Evolutionary conservation across 2,797 vertebrate genomes (phyloP).

Genomic region (Tenualosa ilisha): DNA sequence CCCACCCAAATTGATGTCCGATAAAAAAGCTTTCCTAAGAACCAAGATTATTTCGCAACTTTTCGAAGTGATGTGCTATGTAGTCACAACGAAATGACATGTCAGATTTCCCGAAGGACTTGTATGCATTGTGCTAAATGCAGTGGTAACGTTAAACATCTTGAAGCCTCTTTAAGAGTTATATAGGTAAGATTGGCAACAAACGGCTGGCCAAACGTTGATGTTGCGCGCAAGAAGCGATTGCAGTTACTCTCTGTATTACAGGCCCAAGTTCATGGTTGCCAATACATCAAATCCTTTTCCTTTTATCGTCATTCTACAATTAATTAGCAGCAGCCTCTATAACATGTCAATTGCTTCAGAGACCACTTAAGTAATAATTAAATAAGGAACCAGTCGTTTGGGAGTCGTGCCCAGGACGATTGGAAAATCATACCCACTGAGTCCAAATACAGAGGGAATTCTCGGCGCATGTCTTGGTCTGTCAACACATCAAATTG

Average conservation of each 20-base stretch:
- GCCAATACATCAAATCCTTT: not conserved
- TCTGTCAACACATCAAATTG: conserved; percentile 1
- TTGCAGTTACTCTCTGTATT: not conserved
- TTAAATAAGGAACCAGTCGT: conserved; percentile 62
- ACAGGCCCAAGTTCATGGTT: not conserved
- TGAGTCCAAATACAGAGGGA: conserved; percentile 60
- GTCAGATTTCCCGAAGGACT: not conserved
- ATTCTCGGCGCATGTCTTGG: conserved; percentile 53
- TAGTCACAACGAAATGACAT: not conserved
- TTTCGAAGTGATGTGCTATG: not conserved
- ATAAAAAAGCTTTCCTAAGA: not conserved
- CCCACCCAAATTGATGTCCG: not conserved
- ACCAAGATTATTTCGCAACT: not conserved
- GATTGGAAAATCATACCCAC: conserved; percentile 44
- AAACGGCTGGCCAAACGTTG: not conserved
- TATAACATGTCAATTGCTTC: conserved; percentile 23
- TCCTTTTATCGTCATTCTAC: not conserved
- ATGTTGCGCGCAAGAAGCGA: not conserved
- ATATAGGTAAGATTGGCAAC: too few relatives aligned
- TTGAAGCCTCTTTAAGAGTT: not conserved
- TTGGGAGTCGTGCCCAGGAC: conserved; percentile 48
- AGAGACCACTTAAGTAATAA: conserved; percentile 60
- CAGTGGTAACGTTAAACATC: not conserved
- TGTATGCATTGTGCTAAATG: not conserved
- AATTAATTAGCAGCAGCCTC: not conserved